Percentiles rank a stretch among this genome's conserved stretches.
These are phyloP conservation scores for Arrhamphus sclerolepis DNA, from an alignment of 2,797 vertebrate species.

Conservation along the genomic window DNA sequence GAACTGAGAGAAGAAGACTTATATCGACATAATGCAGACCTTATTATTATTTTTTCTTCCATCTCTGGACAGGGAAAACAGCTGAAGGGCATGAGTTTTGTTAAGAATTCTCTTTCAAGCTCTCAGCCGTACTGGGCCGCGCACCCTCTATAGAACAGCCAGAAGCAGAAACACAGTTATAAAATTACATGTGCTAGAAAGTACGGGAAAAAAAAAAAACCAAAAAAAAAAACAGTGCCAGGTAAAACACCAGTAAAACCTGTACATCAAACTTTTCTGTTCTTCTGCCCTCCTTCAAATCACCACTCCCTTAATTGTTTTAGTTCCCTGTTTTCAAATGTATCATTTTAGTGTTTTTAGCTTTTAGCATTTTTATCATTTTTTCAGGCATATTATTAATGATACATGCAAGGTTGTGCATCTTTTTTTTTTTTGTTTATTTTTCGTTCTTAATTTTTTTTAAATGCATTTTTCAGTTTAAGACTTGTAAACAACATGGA, in stretches of 20 bases:
- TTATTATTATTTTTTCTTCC: conserved; percentile 51
- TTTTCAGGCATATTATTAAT: no score
- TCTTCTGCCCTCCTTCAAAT: conserved; percentile 6
- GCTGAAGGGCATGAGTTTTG: conserved; percentile 66
- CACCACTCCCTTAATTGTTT: conserved; percentile 35
- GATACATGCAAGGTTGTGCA: no score
- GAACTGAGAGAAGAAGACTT: conserved; percentile 50
- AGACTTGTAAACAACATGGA: no score
- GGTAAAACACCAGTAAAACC: neutral
- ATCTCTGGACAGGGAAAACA: conserved; percentile 61
- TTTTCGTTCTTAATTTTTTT: no score
- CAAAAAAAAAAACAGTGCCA: neutral
- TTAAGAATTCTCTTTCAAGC: conserved; percentile 74
- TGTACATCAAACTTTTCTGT: neutral
- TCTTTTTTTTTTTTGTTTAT: no score
- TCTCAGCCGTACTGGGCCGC: conserved; percentile 35
- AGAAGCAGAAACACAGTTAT: conserved; percentile 40
- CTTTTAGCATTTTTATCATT: no score
- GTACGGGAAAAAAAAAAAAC: conserved; percentile 12
- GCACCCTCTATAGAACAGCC: conserved; percentile 39
- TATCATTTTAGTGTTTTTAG: no score
- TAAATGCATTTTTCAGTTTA: no score
- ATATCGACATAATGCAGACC: conserved; percentile 60
- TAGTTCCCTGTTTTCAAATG: conserved; percentile 25
- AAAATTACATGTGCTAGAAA: conserved; percentile 35